Conservation (phyloP, 2,888 invertebrate genomes). For the Kryphioiulus occultus region DNA sequence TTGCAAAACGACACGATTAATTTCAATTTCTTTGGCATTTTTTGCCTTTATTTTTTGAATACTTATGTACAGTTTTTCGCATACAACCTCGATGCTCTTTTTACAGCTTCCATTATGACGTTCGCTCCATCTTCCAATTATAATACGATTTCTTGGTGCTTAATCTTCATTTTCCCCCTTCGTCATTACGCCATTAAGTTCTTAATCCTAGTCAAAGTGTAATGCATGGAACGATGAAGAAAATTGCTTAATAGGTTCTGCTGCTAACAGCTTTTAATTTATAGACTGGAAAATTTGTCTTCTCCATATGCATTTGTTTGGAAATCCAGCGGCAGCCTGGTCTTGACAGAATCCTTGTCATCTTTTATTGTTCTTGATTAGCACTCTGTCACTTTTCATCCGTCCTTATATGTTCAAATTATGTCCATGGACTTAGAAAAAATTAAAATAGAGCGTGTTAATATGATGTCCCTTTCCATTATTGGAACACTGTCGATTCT, state of each 20-base stretch:
- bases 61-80: neutral
- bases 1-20: neutral
- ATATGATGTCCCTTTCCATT: no score
- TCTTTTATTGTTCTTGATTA: conserved; percentile 2
- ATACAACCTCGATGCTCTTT: neutral
- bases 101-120: neutral
- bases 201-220: conserved; percentile 35
- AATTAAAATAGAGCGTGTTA: no score
- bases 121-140: conserved; percentile 25
- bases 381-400: neutral
- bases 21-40: neutral
- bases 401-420: neutral
- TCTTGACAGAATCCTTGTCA: conserved; percentile 33
- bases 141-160: conserved; percentile 25
- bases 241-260: conserved; percentile 31
- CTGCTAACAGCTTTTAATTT: neutral
- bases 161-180: conserved; percentile 28
- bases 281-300: neutral
- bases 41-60: neutral
- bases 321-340: neutral
- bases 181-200: conserved; percentile 22
- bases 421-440: neutral
- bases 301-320: conserved; percentile 37
- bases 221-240: conserved; percentile 18
- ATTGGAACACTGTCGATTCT: no score